A percentile compares a stretch with the other conserved stretches of the same genome.
Conservation (phyloP, 1,140 invertebrate species). For the Hyposmocoma kahamanoa region DNA sequence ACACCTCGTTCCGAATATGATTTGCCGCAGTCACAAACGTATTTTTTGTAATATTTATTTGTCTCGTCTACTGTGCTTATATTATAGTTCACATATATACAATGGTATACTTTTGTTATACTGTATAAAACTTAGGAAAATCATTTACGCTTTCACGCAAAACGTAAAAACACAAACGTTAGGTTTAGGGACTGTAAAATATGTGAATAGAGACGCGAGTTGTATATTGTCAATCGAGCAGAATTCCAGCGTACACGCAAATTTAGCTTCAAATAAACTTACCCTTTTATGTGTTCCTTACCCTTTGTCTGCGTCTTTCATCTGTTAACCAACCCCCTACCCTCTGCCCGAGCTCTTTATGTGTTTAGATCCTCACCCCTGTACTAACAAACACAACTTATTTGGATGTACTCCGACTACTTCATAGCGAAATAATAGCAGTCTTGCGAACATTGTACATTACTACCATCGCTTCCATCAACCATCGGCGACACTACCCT, state of each 20-base stretch:
- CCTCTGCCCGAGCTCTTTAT: constrained; percentile 70
- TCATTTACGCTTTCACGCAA: constrained; percentile 74
- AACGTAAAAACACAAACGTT: constrained; percentile 61
- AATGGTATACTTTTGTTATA: constrained; percentile 60
- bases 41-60: constrained; percentile 70
- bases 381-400: constrained; percentile 70
- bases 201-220: constrained; percentile 52
- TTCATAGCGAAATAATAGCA: constrained; percentile 58
- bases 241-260: constrained; percentile 70
- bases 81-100: constrained; percentile 67
- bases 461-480: constrained; percentile 65
- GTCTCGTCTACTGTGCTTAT: constrained; percentile 74
- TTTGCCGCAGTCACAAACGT: constrained; percentile 56
- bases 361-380: constrained; percentile 73
- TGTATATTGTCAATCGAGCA: constrained; percentile 57
- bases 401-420: constrained; percentile 61
- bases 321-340: constrained; percentile 72
- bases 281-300: constrained; percentile 75
- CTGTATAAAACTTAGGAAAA: constrained; percentile 67
- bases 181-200: constrained; percentile 59
- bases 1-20: constrained; percentile 26
- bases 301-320: constrained; percentile 79
- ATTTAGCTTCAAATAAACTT: constrained; percentile 71
- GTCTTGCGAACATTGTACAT: constrained; percentile 62
- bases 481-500: constrained; percentile 33